Conservation (phyloP, 2,113 vertebrate genomes). For the Budorcas taxicolor region DNA sequence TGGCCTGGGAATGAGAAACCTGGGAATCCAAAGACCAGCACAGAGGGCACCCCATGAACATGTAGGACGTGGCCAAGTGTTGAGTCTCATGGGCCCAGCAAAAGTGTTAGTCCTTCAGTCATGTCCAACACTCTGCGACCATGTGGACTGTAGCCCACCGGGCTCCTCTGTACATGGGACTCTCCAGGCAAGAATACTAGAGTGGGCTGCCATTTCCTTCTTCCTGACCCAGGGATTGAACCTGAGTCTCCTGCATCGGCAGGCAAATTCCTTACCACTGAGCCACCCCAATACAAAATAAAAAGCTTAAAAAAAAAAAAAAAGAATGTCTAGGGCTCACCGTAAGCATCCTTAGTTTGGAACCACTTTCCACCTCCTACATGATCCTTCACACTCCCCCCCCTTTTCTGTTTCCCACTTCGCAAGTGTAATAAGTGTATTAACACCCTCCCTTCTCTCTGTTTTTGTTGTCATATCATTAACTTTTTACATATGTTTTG, state of each 20-base stretch:
- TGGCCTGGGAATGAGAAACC: neutral
- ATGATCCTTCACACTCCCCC: neutral
- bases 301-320: neutral
- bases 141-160: neutral
- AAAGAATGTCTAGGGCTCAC: neutral
- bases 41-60: neutral
- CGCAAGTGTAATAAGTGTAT: neutral
- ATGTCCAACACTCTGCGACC: accelerated
- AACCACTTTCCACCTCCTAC: neutral
- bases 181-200: neutral
- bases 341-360: neutral
- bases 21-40: neutral
- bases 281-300: neutral
- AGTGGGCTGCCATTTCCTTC: neutral
- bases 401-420: neutral
- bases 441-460: neutral
- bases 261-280: neutral
- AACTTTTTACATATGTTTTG: neutral
- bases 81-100: neutral
- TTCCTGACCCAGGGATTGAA: neutral
- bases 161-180: neutral
- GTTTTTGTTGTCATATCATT: neutral
- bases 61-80: neutral
- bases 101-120: neutral
- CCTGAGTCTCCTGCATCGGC: neutral